Percentiles rank a stretch among this genome's conserved stretches.
phyloP scores from a whole-genome alignment of 2,888 invertebrate genomes.

The Drosophila robusta region DNA sequence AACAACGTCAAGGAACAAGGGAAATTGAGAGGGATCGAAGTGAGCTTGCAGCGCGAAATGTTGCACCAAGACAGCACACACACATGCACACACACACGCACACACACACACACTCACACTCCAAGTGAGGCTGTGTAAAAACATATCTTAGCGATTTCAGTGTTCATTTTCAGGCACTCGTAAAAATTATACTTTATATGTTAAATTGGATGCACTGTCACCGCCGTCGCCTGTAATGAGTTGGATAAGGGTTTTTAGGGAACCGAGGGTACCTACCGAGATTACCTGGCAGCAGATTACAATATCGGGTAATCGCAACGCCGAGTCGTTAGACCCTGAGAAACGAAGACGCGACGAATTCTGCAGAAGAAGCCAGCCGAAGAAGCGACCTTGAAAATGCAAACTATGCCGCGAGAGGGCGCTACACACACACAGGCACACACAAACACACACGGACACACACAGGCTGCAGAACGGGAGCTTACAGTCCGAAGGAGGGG shows the following conservation, averaged over 20 bases:
- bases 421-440: slow-evolving; percentile 54
- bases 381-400: slow-evolving; percentile 74
- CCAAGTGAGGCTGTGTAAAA: slow-evolving; percentile 36
- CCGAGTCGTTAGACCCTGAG: slow-evolving; percentile 66
- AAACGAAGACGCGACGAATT: slow-evolving; percentile 62
- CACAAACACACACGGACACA: slow-evolving; percentile 18
- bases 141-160: slow-evolving; percentile 52
- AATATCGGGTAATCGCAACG: slow-evolving; percentile 40
- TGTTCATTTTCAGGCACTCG: slow-evolving; percentile 55
- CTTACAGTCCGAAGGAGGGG: neutral
- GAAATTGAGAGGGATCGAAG: slow-evolving; percentile 10
- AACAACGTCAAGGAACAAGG: slow-evolving; percentile 41
- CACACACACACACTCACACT: slow-evolving; percentile 17
- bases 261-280: slow-evolving; percentile 25
- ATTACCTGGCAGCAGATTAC: slow-evolving; percentile 78
- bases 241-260: slow-evolving; percentile 14
- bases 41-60: slow-evolving; percentile 65
- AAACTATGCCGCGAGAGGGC: slow-evolving; percentile 78
- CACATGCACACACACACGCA: slow-evolving; percentile 13
- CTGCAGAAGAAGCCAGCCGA: slow-evolving; percentile 59
- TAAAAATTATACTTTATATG: slow-evolving; percentile 73
- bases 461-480: slow-evolving; percentile 41
- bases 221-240: slow-evolving; percentile 61
- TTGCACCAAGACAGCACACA: slow-evolving; percentile 56
- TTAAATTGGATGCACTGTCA: slow-evolving; percentile 46